These are phyloP conservation scores for Opisthograptis luteolata DNA, from an alignment of 2,888 invertebrate genomes.

Conservation along the genomic window DNA sequence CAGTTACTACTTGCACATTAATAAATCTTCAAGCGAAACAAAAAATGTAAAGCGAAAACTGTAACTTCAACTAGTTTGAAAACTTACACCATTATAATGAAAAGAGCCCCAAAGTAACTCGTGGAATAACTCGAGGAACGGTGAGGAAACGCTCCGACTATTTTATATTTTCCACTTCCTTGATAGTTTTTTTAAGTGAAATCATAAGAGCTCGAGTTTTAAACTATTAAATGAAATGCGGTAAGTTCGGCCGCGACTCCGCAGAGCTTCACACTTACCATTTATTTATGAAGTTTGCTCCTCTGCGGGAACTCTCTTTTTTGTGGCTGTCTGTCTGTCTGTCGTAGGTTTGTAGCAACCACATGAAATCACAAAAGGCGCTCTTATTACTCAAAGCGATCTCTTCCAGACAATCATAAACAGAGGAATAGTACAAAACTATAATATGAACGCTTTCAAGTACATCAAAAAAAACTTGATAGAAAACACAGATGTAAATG, in stretches of 20 bases:
- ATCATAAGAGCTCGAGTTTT: conserved; percentile 45
- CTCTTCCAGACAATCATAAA: too few relatives aligned
- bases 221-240: conserved; percentile 44
- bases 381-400: too few relatives aligned
- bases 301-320: too few relatives aligned
- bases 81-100: conserved; percentile 17
- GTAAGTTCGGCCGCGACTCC: conserved; percentile 17
- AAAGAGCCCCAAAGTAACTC: conserved; percentile 9
- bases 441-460: too few relatives aligned
- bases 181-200: conserved; percentile 39
- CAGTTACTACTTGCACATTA: too few relatives aligned
- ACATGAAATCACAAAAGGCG: too few relatives aligned
- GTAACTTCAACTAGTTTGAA: conserved; percentile 4
- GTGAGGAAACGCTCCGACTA: conserved; percentile 25
- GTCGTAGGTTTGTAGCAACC: too few relatives aligned
- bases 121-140: conserved; percentile 10
- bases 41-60: neutral
- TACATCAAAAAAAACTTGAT: too few relatives aligned
- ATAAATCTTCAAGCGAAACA: too few relatives aligned
- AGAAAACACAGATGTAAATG: too few relatives aligned
- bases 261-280: neutral
- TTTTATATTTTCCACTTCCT: conserved; percentile 37
- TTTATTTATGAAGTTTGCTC: neutral
- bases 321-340: too few relatives aligned
- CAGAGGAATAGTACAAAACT: too few relatives aligned